phyloP scores from a whole-genome alignment of 1,140 invertebrate species.

The Drosophila ambigua region DNA sequence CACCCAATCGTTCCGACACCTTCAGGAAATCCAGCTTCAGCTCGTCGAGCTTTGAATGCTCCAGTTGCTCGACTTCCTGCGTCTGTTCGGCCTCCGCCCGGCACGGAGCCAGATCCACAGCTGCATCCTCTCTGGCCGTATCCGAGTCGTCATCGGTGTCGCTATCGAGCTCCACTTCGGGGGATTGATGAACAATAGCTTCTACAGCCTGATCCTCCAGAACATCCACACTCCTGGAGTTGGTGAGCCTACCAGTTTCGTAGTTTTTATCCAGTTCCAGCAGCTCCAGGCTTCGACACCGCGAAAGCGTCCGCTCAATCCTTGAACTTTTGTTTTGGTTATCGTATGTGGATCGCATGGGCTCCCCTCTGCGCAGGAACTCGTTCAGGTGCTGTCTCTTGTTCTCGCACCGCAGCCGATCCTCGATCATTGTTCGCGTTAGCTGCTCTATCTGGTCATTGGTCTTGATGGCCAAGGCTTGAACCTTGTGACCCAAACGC shows the following conservation, averaged over 20 bases:
- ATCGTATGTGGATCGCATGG: constrained; percentile 58
- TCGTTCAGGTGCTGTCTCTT: constrained; percentile 88
- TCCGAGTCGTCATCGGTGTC: constrained; percentile 52
- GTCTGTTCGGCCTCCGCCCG: constrained; percentile 1
- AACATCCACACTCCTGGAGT: constrained; percentile 70
- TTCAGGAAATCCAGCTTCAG: constrained; percentile 71
- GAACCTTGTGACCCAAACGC: constrained; percentile 93
- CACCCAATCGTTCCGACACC: constrained; percentile 71
- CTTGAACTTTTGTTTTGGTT: constrained; percentile 86
- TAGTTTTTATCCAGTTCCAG: constrained; percentile 85
- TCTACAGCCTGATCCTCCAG: constrained; percentile 54
- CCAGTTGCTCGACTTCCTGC: constrained; percentile 20
- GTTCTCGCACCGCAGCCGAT: constrained; percentile 87
- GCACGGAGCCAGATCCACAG: constrained; percentile 19
- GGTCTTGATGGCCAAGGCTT: constrained; percentile 91
- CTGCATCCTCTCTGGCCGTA: constrained; percentile 6
- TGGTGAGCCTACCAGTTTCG: constrained; percentile 82
- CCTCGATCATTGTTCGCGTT: constrained; percentile 87
- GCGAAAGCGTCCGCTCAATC: constrained; percentile 86
- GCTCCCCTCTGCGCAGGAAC: constrained; percentile 76
- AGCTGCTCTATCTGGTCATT: constrained; percentile 90
- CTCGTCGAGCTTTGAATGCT: constrained; percentile 67
- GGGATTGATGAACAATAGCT: constrained; percentile 64
- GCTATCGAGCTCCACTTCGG: constrained; percentile 42
- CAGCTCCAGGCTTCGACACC: constrained; percentile 87